A percentile compares a stretch with the other conserved stretches of the same genome.
Conservation (phyloP, 2,797 vertebrate genomes). For the Tolypeutes matacus region DNA sequence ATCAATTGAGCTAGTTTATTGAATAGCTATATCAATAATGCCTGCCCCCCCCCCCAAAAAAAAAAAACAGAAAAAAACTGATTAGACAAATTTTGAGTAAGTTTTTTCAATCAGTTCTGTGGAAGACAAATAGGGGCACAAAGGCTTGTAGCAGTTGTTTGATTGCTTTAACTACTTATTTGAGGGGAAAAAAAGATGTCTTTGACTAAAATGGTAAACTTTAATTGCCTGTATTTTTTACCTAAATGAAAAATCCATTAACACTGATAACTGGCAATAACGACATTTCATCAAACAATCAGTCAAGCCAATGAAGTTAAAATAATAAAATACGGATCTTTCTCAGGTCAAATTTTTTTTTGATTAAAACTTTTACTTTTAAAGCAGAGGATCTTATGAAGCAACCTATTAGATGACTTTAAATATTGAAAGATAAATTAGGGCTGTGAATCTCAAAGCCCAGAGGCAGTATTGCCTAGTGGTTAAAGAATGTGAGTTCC, state of each 20-base stretch:
- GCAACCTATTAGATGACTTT: not conserved
- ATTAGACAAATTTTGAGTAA: not conserved
- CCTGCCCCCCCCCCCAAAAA: not conserved
- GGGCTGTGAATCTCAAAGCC: not conserved
- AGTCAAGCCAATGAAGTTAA: not conserved
- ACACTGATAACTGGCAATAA: not conserved
- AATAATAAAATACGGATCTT: not conserved
- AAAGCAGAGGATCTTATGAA: not conserved
- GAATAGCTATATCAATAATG: not conserved
- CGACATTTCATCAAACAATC: not conserved
- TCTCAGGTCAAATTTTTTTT: constrained; percentile 22
- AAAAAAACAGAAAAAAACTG: not conserved
- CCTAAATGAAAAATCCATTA: not conserved
- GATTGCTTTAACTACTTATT: constrained; percentile 37
- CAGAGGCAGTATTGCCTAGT: no score
- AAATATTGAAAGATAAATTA: not conserved
- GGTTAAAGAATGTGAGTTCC: not conserved
- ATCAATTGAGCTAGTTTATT: not conserved
- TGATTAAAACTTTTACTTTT: not conserved
- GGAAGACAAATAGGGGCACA: not conserved
- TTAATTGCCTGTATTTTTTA: constrained; percentile 35
- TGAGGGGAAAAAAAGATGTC: not conserved
- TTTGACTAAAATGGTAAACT: constrained; percentile 29
- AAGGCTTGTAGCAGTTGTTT: not conserved
- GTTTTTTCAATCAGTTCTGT: not conserved